phyloP scores from a whole-genome alignment of 2,113 vertebrate genomes.

The Ondatra zibethicus region DNA sequence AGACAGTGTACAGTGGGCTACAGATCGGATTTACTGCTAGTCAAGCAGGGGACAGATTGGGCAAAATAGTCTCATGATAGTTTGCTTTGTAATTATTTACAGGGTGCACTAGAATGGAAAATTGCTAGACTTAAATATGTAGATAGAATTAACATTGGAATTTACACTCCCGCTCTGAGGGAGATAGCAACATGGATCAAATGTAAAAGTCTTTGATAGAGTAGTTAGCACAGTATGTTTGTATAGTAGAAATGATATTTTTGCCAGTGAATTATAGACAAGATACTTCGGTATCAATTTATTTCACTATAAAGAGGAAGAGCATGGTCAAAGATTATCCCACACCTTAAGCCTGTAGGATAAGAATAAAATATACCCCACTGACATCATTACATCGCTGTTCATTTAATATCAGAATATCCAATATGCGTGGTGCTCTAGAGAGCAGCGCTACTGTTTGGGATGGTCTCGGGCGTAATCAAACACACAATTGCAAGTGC shows the following conservation, averaged over 20 bases:
- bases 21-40: background rate
- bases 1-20: background rate
- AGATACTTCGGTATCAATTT: background rate
- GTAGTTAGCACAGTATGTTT: background rate
- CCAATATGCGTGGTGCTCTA: background rate
- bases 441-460: background rate
- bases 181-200: background rate
- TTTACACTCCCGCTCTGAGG: background rate
- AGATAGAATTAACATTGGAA: background rate
- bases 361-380: background rate
- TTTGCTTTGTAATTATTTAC: background rate
- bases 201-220: background rate
- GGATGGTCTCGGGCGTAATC: background rate
- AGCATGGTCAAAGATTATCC: background rate
- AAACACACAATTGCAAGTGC: background rate
- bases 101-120: background rate
- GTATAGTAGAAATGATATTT: background rate
- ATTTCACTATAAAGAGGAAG: background rate
- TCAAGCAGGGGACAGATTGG: background rate
- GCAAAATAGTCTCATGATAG: background rate
- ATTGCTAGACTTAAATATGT: background rate
- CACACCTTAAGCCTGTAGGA: background rate
- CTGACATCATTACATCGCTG: background rate
- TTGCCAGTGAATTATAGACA: constrained; percentile 26
- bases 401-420: background rate